phyloP scores from a whole-genome alignment of 2,113 vertebrate species.

The Ammodytes marinus region DNA sequence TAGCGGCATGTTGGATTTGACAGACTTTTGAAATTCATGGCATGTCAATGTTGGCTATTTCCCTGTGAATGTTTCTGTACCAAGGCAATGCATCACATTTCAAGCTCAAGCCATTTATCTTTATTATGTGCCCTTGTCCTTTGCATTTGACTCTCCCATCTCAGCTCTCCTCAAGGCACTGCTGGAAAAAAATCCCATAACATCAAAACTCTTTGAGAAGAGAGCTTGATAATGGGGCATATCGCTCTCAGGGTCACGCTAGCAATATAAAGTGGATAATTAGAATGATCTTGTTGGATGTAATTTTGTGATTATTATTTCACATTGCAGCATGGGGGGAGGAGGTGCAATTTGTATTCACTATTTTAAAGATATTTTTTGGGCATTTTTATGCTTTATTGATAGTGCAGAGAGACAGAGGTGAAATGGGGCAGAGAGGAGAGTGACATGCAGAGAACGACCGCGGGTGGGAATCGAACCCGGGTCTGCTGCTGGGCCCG shows the following conservation, averaged over 20 bases:
- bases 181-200: conserved; percentile 74
- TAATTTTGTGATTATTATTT: conserved; percentile 65
- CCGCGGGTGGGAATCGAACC: no score
- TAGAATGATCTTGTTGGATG: conserved; percentile 65
- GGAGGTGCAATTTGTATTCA: conserved; percentile 60
- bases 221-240: conserved; percentile 64
- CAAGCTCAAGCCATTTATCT: conserved; percentile 84
- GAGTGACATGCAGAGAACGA: no score
- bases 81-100: conserved; percentile 84
- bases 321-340: conserved; percentile 46
- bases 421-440: no score
- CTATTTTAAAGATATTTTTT: no score
- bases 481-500: no score
- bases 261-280: conserved; percentile 64
- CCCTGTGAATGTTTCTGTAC: conserved; percentile 74
- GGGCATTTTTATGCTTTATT: no score
- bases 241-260: conserved; percentile 52
- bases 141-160: conserved; percentile 69
- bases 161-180: conserved; percentile 61
- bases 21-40: conserved; percentile 78
- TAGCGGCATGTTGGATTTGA: conserved; percentile 71
- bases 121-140: conserved; percentile 84
- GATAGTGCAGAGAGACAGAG: no score
- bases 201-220: conserved; percentile 73
- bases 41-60: conserved; percentile 78